A percentile compares a stretch with the other conserved stretches of the same genome.
Evolutionary conservation across 1,140 invertebrate genomes (phyloP).

Genomic region (Hirudo medicinalis): DNA sequence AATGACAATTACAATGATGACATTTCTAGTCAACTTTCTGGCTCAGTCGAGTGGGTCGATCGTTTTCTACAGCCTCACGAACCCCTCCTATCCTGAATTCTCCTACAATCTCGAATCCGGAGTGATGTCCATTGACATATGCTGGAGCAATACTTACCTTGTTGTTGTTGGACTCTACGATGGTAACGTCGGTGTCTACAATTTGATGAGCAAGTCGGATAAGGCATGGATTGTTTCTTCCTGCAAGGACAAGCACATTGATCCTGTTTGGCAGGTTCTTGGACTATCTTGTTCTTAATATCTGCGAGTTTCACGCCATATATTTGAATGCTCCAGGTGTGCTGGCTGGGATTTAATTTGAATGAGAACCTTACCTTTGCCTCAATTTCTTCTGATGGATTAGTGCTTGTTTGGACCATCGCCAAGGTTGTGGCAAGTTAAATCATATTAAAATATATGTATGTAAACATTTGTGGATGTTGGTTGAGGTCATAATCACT

Average conservation of each 20-base stretch:
- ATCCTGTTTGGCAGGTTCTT: slow-evolving; percentile 42
- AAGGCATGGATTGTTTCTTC: slow-evolving; percentile 33
- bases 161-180: slow-evolving; percentile 75
- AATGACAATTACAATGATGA: background rate
- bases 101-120: slow-evolving; percentile 65
- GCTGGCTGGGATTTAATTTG: slow-evolving; percentile 43
- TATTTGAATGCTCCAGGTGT: slow-evolving; percentile 30
- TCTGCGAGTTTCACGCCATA: background rate
- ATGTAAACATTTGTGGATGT: background rate
- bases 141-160: slow-evolving; percentile 61
- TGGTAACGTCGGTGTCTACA: slow-evolving; percentile 78
- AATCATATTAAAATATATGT: slow-evolving; percentile 11
- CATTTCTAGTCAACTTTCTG: slow-evolving; percentile 59
- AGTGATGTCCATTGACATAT: slow-evolving; percentile 75
- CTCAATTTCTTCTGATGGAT: slow-evolving; percentile 70
- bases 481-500: slow-evolving; percentile 23
- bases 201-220: slow-evolving; percentile 47
- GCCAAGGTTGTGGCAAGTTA: slow-evolving; percentile 50
- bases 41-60: slow-evolving; percentile 56
- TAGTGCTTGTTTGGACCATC: slow-evolving; percentile 71
- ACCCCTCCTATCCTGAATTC: slow-evolving; percentile 81
- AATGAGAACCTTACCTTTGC: slow-evolving; percentile 75
- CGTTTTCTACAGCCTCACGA: slow-evolving; percentile 77
- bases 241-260: slow-evolving; percentile 43
- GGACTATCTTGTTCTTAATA: background rate